Percentiles rank a stretch among this genome's conserved stretches.
Evolutionary conservation across 2,888 invertebrate species (phyloP).

Genomic region (Pyralis farinalis): DNA sequence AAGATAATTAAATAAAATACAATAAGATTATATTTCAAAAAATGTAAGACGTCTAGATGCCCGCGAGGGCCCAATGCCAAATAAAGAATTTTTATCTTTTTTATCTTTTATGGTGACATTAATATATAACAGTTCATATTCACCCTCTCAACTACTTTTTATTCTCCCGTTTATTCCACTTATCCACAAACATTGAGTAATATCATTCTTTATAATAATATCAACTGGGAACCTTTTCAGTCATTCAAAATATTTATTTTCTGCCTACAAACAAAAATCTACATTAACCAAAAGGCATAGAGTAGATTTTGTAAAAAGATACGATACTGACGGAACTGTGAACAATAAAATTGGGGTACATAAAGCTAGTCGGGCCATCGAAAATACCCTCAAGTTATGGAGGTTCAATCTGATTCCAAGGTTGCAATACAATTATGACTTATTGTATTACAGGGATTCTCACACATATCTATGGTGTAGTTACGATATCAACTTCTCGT

Average conservation of each 20-base stretch:
- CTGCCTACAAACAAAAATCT: not conserved
- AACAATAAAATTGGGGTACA: not conserved
- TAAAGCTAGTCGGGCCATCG: not conserved
- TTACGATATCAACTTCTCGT: too few relatives aligned
- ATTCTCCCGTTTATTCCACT: not conserved
- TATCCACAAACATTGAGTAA: not conserved
- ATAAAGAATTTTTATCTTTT: too few relatives aligned
- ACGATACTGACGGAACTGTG: not conserved
- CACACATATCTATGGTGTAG: too few relatives aligned
- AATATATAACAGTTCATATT: too few relatives aligned
- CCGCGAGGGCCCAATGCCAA: too few relatives aligned
- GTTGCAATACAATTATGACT: too few relatives aligned
- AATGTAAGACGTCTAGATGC: too few relatives aligned
- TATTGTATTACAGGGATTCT: too few relatives aligned
- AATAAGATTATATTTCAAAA: too few relatives aligned
- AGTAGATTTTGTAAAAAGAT: not conserved
- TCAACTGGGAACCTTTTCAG: not conserved
- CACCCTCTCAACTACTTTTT: too few relatives aligned
- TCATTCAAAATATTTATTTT: not conserved
- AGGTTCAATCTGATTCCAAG: not conserved
- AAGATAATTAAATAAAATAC: too few relatives aligned
- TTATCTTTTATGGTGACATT: too few relatives aligned
- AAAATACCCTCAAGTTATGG: not conserved
- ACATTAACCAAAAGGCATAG: not conserved
- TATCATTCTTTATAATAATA: not conserved